Evolutionary conservation across 1,140 invertebrate species (phyloP).

Genomic region (Zaprionus vittiger): DNA sequence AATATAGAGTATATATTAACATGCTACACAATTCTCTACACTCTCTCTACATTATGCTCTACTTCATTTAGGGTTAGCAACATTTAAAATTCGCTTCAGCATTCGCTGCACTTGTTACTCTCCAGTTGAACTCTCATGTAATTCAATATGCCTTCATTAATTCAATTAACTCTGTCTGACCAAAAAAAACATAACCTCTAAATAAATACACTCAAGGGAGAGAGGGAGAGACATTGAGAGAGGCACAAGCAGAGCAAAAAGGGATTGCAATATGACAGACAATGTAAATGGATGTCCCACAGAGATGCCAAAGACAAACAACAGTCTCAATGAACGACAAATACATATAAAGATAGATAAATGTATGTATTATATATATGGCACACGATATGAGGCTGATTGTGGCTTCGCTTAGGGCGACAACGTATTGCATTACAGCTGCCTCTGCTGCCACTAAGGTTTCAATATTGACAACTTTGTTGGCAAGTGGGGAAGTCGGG

Average conservation of each 20-base stretch:
- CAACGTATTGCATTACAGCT: constrained; percentile 38
- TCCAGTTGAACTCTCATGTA: constrained; percentile 31
- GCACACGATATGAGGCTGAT: constrained; percentile 20
- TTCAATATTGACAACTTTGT: constrained; percentile 27
- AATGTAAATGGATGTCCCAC: constrained; percentile 51
- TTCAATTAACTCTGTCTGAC: constrained; percentile 63
- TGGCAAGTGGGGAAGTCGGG: not conserved
- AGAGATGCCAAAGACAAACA: constrained; percentile 46
- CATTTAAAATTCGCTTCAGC: not conserved
- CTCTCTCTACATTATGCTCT: no score
- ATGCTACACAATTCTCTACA: no score
- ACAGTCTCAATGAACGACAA: constrained; percentile 22
- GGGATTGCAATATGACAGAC: constrained; percentile 42
- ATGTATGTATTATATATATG: constrained; percentile 12
- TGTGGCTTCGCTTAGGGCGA: constrained; percentile 18
- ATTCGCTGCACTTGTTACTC: constrained; percentile 26
- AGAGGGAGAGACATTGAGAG: not conserved
- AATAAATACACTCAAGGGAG: constrained; percentile 38
- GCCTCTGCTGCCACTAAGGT: constrained; percentile 29
- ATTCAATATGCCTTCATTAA: constrained; percentile 63
- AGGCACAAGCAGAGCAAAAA: constrained; percentile 18
- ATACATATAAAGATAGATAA: constrained; percentile 9
- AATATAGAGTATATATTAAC: no score
- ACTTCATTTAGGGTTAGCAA: not conserved
- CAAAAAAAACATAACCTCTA: constrained; percentile 40